Evolutionary conservation across 1,140 invertebrate species (phyloP).

Genomic region (Elysia chlorotica): DNA sequence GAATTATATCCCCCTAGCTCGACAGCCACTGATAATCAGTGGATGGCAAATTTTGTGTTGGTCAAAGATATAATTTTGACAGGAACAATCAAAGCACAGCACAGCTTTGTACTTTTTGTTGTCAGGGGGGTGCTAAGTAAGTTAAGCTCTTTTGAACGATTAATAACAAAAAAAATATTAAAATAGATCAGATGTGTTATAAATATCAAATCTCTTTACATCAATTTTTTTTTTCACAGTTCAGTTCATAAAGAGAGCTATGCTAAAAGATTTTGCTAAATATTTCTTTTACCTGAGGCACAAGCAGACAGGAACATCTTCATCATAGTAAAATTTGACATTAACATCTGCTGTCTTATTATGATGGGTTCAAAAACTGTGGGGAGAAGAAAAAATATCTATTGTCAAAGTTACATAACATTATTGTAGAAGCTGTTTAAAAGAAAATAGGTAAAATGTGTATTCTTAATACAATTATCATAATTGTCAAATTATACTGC

Average conservation of each 20-base stretch:
- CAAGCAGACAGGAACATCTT: slow-evolving; percentile 21
- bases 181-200: neutral
- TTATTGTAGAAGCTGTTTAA: neutral
- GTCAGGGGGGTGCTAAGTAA: too few species aligned
- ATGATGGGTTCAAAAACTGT: slow-evolving; percentile 21
- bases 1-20: too few species aligned
- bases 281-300: slow-evolving; percentile 8
- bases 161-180: neutral
- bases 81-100: too few species aligned
- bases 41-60: too few species aligned
- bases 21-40: too few species aligned
- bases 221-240: neutral
- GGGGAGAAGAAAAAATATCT: neutral
- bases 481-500: neutral
- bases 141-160: neutral
- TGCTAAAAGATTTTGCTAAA: neutral
- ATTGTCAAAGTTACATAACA: neutral
- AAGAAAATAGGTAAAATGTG: neutral
- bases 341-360: slow-evolving; percentile 17
- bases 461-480: neutral
- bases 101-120: too few species aligned
- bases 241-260: too few species aligned
- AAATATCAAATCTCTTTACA: neutral
- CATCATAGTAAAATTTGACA: slow-evolving; percentile 17
- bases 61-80: too few species aligned